Conservation (phyloP, 2,888 invertebrate species). For the Coelopa pilipes region DNA sequence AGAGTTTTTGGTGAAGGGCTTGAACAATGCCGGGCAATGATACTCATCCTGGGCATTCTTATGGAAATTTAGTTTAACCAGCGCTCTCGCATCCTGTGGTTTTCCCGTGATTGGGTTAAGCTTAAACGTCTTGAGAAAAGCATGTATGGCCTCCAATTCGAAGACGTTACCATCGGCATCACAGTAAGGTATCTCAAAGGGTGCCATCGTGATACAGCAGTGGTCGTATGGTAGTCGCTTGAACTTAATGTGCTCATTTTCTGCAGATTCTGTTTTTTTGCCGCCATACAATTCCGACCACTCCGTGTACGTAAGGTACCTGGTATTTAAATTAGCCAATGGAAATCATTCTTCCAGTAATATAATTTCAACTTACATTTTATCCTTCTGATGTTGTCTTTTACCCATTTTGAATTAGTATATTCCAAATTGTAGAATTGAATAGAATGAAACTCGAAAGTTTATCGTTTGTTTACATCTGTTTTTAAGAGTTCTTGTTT, state of each 20-base stretch:
- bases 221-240: constrained; percentile 92
- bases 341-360: neutral
- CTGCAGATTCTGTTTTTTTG: constrained; percentile 77
- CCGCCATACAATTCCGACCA: constrained; percentile 89
- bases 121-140: constrained; percentile 90
- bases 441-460: neutral
- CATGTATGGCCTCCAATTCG: constrained; percentile 87
- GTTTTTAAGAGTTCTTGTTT: neutral
- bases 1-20: constrained; percentile 91
- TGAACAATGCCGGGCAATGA: constrained; percentile 95
- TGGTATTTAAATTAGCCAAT: constrained; percentile 33
- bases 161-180: constrained; percentile 92
- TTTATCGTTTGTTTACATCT: constrained; percentile 32
- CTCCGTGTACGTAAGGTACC: constrained; percentile 65
- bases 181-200: constrained; percentile 92
- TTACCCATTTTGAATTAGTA: constrained; percentile 80
- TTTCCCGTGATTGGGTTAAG: constrained; percentile 94
- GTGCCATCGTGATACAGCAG: constrained; percentile 91
- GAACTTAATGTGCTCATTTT: constrained; percentile 83
- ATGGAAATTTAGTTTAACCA: constrained; percentile 87
- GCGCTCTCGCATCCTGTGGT: constrained; percentile 81
- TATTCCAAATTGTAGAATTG: constrained; percentile 1
- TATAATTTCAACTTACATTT: constrained; percentile 74
- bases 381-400: constrained; percentile 93
- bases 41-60: constrained; percentile 82